A percentile compares a stretch with the other conserved stretches of the same genome.
phyloP scores from a whole-genome alignment of 1,140 invertebrate species.

The Glomeris maerens region DNA sequence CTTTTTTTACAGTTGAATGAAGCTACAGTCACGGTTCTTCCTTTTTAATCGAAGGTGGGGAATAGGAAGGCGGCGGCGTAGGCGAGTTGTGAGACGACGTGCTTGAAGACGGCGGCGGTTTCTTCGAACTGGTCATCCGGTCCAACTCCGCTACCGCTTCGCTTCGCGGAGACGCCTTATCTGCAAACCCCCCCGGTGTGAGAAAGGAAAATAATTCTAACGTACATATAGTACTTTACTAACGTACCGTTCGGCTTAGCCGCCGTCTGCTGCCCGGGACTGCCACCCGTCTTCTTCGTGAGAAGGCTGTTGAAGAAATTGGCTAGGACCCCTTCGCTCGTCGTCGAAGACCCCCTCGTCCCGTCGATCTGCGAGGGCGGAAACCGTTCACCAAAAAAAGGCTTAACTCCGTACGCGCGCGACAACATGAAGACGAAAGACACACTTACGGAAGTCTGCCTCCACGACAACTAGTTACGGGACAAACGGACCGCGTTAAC shows the following conservation, averaged over 20 bases:
- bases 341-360: slow-evolving; percentile 47
- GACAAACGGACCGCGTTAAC: too few species aligned
- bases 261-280: slow-evolving; percentile 21
- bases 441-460: slow-evolving; percentile 10
- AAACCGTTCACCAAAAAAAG: slow-evolving; percentile 3
- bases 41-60: too few species aligned
- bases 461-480: slow-evolving; percentile 4
- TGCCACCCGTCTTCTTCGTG: slow-evolving; percentile 68
- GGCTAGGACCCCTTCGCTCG: slow-evolving; percentile 82
- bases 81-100: slow-evolving; percentile 6
- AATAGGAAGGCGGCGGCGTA: neutral
- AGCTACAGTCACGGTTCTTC: too few species aligned
- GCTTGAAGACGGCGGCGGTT: slow-evolving; percentile 22
- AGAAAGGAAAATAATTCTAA: slow-evolving; percentile 9
- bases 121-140: slow-evolving; percentile 60
- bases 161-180: slow-evolving; percentile 51
- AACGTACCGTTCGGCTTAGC: slow-evolving; percentile 22
- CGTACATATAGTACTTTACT: slow-evolving; percentile 3
- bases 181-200: slow-evolving; percentile 23
- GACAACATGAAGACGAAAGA: neutral
- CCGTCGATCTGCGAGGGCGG: slow-evolving; percentile 51
- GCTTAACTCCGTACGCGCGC: neutral
- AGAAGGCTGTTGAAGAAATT: slow-evolving; percentile 97
- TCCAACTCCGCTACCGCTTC: slow-evolving; percentile 87
- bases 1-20: too few species aligned